These are phyloP conservation scores for Pseudochirops corinnae DNA, from an alignment of 2,797 vertebrate species.

Conservation along the genomic window DNA sequence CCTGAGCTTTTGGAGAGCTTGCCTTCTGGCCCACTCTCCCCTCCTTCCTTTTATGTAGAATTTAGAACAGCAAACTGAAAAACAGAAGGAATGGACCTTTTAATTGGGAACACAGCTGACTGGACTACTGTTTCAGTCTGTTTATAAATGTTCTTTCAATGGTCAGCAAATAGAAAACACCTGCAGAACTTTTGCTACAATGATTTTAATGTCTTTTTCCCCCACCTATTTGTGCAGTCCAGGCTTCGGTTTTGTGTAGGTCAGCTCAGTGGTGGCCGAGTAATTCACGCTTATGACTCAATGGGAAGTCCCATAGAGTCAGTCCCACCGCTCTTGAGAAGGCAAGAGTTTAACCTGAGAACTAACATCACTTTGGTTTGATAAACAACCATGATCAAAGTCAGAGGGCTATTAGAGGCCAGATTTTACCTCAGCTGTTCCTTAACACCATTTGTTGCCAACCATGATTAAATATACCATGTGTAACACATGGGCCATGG, in stretches of 20 bases:
- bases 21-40: background rate
- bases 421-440: background rate
- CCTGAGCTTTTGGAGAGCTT: background rate
- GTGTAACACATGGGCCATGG: background rate
- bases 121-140: slow-evolving; percentile 84
- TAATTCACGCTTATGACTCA: background rate
- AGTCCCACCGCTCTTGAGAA: background rate
- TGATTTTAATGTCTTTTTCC: slow-evolving; percentile 31
- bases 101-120: slow-evolving; percentile 83
- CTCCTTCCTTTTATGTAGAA: slow-evolving; percentile 62
- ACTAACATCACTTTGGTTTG: background rate
- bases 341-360: background rate
- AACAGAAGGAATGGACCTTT: slow-evolving; percentile 77
- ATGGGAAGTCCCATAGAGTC: background rate
- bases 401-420: background rate
- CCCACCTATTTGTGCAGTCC: background rate
- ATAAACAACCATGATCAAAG: background rate
- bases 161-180: slow-evolving; percentile 78
- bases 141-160: slow-evolving; percentile 84
- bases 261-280: background rate
- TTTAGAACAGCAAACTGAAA: slow-evolving; percentile 51
- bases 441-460: background rate
- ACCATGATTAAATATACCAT: background rate
- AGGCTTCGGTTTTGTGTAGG: background rate
- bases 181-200: slow-evolving; percentile 69